Evolutionary conservation across 2,888 invertebrate genomes (phyloP).

Genomic region (Lampropteryx suffumata): DNA sequence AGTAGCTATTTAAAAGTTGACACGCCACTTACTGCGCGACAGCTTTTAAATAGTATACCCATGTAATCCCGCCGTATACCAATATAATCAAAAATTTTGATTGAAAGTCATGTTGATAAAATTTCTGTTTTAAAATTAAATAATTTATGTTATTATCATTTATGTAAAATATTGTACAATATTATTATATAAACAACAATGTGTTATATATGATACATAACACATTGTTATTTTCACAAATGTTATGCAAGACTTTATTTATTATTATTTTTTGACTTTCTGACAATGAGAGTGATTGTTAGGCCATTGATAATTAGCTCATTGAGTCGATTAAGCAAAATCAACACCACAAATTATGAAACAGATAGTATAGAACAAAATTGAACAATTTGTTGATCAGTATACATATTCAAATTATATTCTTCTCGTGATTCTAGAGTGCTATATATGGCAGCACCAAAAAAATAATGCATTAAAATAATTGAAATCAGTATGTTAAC

Average conservation of each 20-base stretch:
- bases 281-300: too few species aligned
- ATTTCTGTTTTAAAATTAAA: too few species aligned
- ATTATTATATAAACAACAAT: background rate
- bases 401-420: background rate
- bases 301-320: too few species aligned
- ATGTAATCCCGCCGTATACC: slow-evolving; percentile 7
- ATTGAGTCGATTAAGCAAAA: too few species aligned
- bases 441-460: slow-evolving; percentile 15
- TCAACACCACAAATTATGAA: too few species aligned
- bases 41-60: too few species aligned
- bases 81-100: slow-evolving; percentile 1
- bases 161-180: too few species aligned
- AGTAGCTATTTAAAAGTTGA: background rate
- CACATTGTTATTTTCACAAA: background rate
- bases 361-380: too few species aligned
- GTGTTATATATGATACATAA: slow-evolving; percentile 5
- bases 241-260: too few species aligned
- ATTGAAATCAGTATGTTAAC: background rate
- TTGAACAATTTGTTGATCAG: background rate
- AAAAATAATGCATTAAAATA: slow-evolving; percentile 1
- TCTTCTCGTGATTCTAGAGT: background rate
- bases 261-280: too few species aligned
- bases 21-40: slow-evolving; percentile 7
- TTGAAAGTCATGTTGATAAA: too few species aligned
- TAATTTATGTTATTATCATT: too few species aligned